Evolutionary conservation across 2,797 vertebrate genomes (phyloP).

Genomic region (Coluber constrictor): DNA sequence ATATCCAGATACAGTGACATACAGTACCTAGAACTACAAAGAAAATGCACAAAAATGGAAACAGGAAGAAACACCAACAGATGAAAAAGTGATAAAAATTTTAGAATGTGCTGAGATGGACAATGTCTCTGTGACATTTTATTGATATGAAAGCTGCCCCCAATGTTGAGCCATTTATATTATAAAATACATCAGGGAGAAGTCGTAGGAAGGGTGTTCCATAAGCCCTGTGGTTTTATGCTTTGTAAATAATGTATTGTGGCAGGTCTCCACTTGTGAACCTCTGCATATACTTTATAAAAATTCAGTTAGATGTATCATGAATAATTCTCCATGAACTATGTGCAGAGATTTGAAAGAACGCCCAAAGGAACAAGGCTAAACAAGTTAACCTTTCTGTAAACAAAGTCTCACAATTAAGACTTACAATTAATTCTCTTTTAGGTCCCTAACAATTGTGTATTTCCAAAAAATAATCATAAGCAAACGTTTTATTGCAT

Average conservation of each 20-base stretch:
- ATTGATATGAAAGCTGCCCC: background rate
- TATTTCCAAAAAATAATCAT: conserved; percentile 5
- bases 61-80: too few species aligned
- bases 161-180: background rate
- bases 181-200: background rate
- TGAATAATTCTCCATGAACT: background rate
- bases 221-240: background rate
- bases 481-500: conserved; percentile 19
- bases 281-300: background rate
- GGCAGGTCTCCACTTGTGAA: background rate
- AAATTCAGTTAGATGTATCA: background rate
- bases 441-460: background rate
- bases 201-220: background rate
- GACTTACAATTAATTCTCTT: background rate
- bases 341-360: background rate
- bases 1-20: background rate
- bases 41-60: background rate
- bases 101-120: too few species aligned
- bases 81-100: too few species aligned
- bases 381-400: background rate
- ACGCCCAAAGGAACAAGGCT: background rate
- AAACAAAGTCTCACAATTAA: conserved; percentile 19
- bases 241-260: background rate
- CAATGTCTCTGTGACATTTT: background rate
- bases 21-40: background rate